Evolutionary conservation across 2,888 invertebrate genomes (phyloP).

Genomic region (Physocephala rufipes): DNA sequence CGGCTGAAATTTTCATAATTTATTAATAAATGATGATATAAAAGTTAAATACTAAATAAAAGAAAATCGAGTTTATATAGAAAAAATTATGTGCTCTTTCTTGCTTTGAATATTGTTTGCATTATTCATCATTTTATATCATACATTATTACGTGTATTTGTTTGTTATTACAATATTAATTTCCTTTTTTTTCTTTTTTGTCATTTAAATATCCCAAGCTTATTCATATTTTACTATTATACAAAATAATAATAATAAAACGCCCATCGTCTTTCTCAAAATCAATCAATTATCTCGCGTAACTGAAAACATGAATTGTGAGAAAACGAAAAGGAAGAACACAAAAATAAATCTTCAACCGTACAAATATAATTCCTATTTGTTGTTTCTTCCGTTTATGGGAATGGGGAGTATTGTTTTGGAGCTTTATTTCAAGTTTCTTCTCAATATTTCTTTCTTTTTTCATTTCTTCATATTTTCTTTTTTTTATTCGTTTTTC

Average conservation of each 20-base stretch:
- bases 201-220: conserved; percentile 7
- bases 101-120: conserved; percentile 3
- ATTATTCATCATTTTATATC: conserved; percentile 23
- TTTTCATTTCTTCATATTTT: too few relatives aligned
- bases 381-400: conserved; percentile 26
- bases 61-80: conserved; percentile 11
- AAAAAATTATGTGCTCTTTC: neutral
- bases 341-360: conserved; percentile 2
- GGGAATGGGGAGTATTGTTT: conserved; percentile 33
- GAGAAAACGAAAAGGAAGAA: conserved; percentile 18
- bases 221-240: conserved; percentile 31
- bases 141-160: conserved; percentile 25
- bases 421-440: conserved; percentile 18
- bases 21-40: neutral
- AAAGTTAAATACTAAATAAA: conserved; percentile 32
- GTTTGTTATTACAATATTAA: conserved; percentile 5
- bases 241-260: conserved; percentile 36
- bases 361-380: conserved; percentile 27
- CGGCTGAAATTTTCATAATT: neutral
- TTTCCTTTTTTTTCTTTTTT: conserved; percentile 13
- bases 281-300: conserved; percentile 18
- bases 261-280: conserved; percentile 14
- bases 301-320: conserved; percentile 9
- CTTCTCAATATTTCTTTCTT: conserved; percentile 34
- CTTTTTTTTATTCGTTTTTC: conserved; percentile 25